phyloP scores from a whole-genome alignment of 2,888 invertebrate species.

The Nasonovia ribisnigri region DNA sequence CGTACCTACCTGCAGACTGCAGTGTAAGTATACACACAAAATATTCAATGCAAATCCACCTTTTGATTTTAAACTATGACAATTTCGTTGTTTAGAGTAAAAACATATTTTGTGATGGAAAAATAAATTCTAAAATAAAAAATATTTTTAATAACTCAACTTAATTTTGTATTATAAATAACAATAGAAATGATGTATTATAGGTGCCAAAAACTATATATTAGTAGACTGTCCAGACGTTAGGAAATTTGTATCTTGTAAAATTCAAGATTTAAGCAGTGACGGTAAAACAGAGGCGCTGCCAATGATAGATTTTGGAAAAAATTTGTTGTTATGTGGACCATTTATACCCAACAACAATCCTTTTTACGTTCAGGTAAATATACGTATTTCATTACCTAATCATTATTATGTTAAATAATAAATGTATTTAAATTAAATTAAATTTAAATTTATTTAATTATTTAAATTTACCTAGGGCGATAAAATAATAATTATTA shows the following conservation, averaged over 20 bases:
- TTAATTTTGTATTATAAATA: neutral
- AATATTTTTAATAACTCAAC: neutral
- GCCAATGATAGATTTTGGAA: neutral
- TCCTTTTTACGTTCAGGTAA: conserved; percentile 61
- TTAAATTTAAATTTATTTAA: no score
- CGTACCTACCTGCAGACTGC: neutral
- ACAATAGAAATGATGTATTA: neutral
- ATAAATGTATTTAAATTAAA: no score
- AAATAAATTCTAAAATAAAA: neutral
- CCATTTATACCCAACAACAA: conserved; percentile 39
- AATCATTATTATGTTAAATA: neutral
- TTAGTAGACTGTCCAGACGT: conserved; percentile 19
- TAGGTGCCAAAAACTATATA: conserved; percentile 47
- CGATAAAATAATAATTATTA: neutral
- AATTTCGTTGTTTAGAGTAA: neutral
- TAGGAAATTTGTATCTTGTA: conserved; percentile 34
- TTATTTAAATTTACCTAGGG: no score
- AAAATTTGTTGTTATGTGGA: conserved; percentile 50
- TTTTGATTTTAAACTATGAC: neutral
- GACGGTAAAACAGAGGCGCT: neutral
- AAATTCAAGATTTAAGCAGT: conserved; percentile 40
- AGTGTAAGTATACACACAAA: neutral
- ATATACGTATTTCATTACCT: neutral
- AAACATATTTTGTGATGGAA: neutral
- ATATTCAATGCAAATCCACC: neutral